Evolutionary conservation across 2,113 vertebrate species (phyloP).

Genomic region (Gasterosteus aculeatus): DNA sequence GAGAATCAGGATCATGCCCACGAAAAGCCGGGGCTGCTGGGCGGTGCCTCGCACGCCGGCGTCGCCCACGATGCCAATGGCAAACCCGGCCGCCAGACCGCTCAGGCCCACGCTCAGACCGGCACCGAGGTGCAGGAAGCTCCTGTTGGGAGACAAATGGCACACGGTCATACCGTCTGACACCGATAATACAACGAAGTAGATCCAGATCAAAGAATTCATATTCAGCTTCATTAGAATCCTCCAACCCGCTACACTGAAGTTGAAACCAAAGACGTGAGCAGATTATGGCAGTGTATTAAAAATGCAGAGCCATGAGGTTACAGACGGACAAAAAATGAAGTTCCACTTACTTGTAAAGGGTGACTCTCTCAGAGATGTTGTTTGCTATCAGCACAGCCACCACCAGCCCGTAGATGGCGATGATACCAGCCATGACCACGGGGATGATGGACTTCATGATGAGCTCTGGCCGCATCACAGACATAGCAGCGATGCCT

Average conservation of each 20-base stretch:
- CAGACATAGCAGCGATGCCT: conserved; percentile 98
- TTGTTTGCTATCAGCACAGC: conserved; percentile 98
- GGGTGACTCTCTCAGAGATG: conserved; percentile 83
- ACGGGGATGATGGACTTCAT: conserved; percentile 99
- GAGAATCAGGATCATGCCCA: conserved; percentile 99
- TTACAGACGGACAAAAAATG: not conserved
- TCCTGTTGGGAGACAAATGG: conserved; percentile 79
- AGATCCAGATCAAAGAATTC: not conserved
- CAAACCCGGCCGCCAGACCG: conserved; percentile 96
- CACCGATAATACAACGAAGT: not conserved
- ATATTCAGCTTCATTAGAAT: not conserved
- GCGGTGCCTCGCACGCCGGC: conserved; percentile 96
- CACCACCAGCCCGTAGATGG: conserved; percentile 98
- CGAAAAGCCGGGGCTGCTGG: conserved; percentile 97
- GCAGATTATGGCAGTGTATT: not conserved
- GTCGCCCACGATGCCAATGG: conserved; percentile 97
- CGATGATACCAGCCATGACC: conserved; percentile 99
- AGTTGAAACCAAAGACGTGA: not conserved
- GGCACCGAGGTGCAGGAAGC: conserved; percentile 95
- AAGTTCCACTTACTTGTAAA: conserved; percentile 88
- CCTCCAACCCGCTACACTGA: not conserved
- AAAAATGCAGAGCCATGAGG: not conserved
- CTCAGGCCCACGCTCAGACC: conserved; percentile 97
- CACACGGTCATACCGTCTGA: not conserved
- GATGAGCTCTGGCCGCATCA: conserved; percentile 99